These are phyloP conservation scores for Antigone vipio DNA, from an alignment of 2,113 vertebrate species.

Conservation along the genomic window DNA sequence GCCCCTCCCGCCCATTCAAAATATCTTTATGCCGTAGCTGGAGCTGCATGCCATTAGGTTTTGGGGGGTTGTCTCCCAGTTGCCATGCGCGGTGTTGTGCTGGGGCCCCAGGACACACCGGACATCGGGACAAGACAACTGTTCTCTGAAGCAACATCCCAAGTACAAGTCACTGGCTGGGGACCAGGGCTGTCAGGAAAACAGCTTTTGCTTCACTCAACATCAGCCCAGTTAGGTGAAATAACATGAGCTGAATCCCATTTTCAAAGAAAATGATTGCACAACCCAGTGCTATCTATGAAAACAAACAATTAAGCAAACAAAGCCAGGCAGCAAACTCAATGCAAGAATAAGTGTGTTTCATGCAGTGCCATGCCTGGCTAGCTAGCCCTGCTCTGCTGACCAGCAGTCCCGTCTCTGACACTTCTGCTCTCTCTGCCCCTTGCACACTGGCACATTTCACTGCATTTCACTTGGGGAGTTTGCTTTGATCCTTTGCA, in stretches of 20 bases:
- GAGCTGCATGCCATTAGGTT: neutral
- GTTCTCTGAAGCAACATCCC: neutral
- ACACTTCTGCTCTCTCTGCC: neutral
- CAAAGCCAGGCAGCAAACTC: neutral
- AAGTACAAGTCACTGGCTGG: neutral
- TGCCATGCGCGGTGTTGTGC: neutral
- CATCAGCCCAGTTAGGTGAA: conserved; percentile 31
- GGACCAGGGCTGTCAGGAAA: conserved; percentile 4
- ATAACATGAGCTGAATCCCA: neutral
- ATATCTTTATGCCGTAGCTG: neutral
- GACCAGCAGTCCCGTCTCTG: neutral
- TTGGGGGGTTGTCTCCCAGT: neutral
- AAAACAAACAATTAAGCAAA: conserved; percentile 53
- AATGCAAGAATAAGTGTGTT: neutral
- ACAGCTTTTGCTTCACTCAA: conserved; percentile 18
- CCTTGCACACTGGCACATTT: neutral
- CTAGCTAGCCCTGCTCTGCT: neutral
- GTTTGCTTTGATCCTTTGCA: neutral
- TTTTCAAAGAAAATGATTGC: conserved; percentile 54
- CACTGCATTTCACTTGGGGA: neutral
- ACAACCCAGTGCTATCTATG: conserved; percentile 44
- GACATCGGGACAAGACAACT: neutral
- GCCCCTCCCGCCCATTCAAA: neutral
- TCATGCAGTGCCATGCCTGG: neutral
- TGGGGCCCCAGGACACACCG: neutral